phyloP scores from a whole-genome alignment of 2,888 invertebrate genomes.

The Chrysina gloriosa region DNA sequence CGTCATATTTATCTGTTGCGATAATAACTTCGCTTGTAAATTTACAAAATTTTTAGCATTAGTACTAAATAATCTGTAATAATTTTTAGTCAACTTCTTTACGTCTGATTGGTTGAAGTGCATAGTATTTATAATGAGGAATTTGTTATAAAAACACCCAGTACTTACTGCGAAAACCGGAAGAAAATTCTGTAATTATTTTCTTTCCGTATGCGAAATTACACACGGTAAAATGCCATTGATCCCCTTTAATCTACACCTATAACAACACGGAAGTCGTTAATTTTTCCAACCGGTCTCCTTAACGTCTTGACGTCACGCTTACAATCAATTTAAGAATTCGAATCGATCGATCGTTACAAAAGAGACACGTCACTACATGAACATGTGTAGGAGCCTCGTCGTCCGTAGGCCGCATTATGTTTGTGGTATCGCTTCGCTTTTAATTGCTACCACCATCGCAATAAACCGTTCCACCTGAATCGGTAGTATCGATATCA shows the following conservation, averaged over 20 bases:
- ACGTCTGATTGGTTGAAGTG: too few species aligned
- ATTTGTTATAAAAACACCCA: too few species aligned
- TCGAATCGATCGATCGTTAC: background rate
- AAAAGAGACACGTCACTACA: background rate
- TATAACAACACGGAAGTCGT: slow-evolving; percentile 16
- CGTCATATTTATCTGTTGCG: too few species aligned
- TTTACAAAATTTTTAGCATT: too few species aligned
- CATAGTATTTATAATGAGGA: too few species aligned
- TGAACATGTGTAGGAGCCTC: background rate
- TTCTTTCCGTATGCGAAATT: too few species aligned
- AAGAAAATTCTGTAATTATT: too few species aligned
- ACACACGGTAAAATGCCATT: too few species aligned
- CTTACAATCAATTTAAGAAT: slow-evolving; percentile 6
- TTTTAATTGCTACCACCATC: slow-evolving; percentile 22
- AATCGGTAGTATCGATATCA: slow-evolving; percentile 1
- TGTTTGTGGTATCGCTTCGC: background rate
- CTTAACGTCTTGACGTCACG: slow-evolving; percentile 5
- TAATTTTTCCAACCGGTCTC: background rate
- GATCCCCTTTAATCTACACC: slow-evolving; percentile 4
- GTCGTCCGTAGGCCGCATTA: background rate
- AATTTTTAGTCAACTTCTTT: too few species aligned
- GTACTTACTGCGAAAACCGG: too few species aligned
- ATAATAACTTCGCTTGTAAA: too few species aligned
- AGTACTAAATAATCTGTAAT: too few species aligned
- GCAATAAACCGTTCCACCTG: slow-evolving; percentile 10